phyloP scores from a whole-genome alignment of 2,113 vertebrate genomes.

The Lagopus leucura region DNA sequence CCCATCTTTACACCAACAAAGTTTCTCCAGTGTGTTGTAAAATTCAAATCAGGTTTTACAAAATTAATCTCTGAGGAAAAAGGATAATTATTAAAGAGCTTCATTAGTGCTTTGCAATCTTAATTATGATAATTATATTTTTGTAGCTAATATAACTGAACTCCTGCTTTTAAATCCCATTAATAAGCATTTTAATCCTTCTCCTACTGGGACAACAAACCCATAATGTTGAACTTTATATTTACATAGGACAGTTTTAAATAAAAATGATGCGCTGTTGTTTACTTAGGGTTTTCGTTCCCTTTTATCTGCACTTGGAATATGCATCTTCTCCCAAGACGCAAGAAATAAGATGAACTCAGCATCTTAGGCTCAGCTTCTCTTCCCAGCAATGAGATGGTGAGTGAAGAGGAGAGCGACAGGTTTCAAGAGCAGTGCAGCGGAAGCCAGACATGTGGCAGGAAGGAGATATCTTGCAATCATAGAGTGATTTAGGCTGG shows the following conservation, averaged over 20 bases:
- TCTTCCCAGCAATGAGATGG: background rate
- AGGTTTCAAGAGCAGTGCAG: background rate
- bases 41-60: constrained; percentile 65
- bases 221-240: constrained; percentile 37
- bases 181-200: constrained; percentile 59
- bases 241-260: constrained; percentile 30
- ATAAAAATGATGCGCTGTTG: background rate
- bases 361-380: background rate
- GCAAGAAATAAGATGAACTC: background rate
- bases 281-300: constrained; percentile 14
- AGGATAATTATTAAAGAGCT: constrained; percentile 66
- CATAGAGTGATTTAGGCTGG: background rate
- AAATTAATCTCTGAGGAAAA: constrained; percentile 65
- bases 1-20: constrained; percentile 1
- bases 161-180: constrained; percentile 67
- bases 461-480: background rate
- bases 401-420: accelerated
- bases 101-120: constrained; percentile 69
- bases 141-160: constrained; percentile 68
- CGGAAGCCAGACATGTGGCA: background rate
- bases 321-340: background rate
- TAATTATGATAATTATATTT: constrained; percentile 76
- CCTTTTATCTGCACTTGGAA: background rate
- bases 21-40: background rate
- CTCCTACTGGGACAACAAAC: constrained; percentile 61